Evolutionary conservation across 2,113 vertebrate genomes (phyloP).

Genomic region (Phaethornis superciliosus): DNA sequence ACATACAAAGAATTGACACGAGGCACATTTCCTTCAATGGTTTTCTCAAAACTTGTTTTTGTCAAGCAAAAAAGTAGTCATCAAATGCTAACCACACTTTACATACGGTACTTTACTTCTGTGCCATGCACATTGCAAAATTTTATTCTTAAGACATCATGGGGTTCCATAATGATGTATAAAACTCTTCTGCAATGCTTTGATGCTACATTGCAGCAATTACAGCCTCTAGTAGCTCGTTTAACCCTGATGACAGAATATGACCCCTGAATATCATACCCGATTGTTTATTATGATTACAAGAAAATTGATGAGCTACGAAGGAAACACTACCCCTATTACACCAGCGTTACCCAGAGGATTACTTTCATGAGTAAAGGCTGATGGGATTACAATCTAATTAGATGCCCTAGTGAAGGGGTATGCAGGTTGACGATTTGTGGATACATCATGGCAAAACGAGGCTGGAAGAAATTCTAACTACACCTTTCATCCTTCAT

Average conservation of each 20-base stretch:
- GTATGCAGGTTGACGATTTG: neutral
- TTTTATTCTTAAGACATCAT: fast-evolving
- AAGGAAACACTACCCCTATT: neutral
- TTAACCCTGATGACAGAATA: no score
- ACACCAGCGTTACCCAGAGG: neutral
- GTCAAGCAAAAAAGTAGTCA: neutral
- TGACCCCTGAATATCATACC: neutral
- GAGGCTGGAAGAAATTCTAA: neutral
- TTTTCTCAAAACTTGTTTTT: neutral
- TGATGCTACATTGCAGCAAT: neutral
- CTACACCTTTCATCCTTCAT: neutral
- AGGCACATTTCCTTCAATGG: fast-evolving
- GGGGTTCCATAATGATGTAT: fast-evolving
- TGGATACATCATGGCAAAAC: neutral
- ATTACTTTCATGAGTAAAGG: neutral
- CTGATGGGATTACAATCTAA: neutral
- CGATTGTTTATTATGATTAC: neutral
- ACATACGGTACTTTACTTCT: neutral
- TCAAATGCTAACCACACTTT: neutral
- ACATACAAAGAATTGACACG: neutral
- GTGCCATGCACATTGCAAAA: fast-evolving
- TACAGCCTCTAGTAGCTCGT: neutral
- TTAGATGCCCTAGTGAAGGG: neutral
- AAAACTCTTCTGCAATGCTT: neutral
- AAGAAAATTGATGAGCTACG: neutral